Evolutionary conservation across 2,888 invertebrate species (phyloP).

Genomic region (Frankliniella intonsa): DNA sequence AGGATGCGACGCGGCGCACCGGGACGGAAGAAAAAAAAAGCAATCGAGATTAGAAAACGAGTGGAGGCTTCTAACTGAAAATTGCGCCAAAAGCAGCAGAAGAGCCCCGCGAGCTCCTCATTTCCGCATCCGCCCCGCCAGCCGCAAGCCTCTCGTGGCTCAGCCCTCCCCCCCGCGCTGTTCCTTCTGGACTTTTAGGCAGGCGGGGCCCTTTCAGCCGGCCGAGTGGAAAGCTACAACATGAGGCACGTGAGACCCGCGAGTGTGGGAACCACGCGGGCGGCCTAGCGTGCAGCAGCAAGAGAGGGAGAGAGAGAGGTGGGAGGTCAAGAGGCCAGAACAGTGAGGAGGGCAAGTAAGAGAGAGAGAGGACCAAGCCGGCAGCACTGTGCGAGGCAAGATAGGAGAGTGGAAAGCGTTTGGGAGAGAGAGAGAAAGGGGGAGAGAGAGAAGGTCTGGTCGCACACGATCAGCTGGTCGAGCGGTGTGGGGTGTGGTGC

Average conservation of each 20-base stretch:
- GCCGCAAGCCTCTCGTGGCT: neutral
- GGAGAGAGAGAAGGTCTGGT: neutral
- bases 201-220: neutral
- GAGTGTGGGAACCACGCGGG: neutral
- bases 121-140: too few relatives aligned
- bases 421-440: neutral
- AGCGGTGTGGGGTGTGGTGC: neutral
- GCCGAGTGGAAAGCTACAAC: neutral
- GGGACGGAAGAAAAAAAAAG: too few relatives aligned
- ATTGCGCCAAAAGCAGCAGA: too few relatives aligned
- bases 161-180: neutral
- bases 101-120: neutral
- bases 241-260: neutral
- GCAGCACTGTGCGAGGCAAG: neutral
- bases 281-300: neutral
- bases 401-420: neutral
- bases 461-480: neutral
- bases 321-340: conserved; percentile 12
- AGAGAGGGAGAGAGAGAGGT: neutral
- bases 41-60: too few relatives aligned
- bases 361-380: neutral
- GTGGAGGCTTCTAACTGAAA: too few relatives aligned
- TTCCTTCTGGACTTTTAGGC: neutral
- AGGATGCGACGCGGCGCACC: too few relatives aligned
- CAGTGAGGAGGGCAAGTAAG: neutral